Percentiles rank a stretch among this genome's conserved stretches.
These are phyloP conservation scores for Paramormyrops hopkinsi DNA, from an alignment of 2,797 vertebrate genomes.

Conservation along the genomic window DNA sequence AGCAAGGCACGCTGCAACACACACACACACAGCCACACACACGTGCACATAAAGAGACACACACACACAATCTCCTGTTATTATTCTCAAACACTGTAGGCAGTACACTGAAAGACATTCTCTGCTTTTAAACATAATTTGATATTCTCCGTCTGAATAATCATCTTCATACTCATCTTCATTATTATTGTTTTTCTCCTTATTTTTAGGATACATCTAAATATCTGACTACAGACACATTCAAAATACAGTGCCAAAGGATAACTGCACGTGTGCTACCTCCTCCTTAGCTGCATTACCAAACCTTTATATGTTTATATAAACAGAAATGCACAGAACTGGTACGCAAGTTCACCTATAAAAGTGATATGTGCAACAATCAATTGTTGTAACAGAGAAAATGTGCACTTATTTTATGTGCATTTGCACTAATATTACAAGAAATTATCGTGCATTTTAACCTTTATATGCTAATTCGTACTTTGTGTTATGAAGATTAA, in stretches of 20 bases:
- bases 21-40: constrained; percentile 47
- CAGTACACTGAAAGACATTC: constrained; percentile 36
- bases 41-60: constrained; percentile 43
- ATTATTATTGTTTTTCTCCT: background rate
- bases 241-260: background rate
- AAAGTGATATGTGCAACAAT: background rate
- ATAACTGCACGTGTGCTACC: background rate
- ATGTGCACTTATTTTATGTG: background rate
- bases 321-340: background rate
- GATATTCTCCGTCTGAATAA: background rate
- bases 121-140: background rate
- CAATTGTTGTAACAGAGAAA: background rate
- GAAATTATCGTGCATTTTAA: background rate
- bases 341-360: background rate
- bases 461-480: background rate
- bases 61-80: constrained; percentile 11
- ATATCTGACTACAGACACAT: background rate
- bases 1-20: constrained; percentile 77
- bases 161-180: background rate
- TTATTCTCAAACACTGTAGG: constrained; percentile 33
- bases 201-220: background rate
- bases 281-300: background rate
- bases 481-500: background rate
- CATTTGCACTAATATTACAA: background rate
- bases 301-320: background rate